Base-by-base conservation (phyloP, 2,113 vertebrate species). In the Podilymbus podiceps region DNA sequence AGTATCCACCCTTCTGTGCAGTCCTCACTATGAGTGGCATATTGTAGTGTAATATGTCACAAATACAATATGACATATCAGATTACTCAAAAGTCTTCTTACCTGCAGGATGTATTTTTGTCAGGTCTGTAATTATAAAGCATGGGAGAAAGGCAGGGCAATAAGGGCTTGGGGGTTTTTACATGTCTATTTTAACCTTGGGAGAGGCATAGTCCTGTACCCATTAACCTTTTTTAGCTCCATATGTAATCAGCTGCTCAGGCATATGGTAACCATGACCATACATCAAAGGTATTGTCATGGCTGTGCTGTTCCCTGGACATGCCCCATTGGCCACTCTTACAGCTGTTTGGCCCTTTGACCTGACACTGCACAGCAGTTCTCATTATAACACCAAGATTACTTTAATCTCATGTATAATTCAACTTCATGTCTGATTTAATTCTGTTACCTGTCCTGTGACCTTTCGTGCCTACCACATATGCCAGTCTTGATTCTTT, bases 401-500 rank as follows among this genome's bases (percentile, higher is more conserved):
- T 82, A 27, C 16, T 68, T 67, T 85, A 93, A 88, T 64, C 75
- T 93, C 58, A 42, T 86, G 27, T 35, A 90, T 80, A 88, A 85
- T 91, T 91, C 66, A 83, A 18, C 59, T 47, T 69, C 33, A 15
- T 0, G 13, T 83, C 85, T 69, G 56, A 71, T 83, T 85, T 56
- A 15, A 79, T 89, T 85, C 69, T 44, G 38, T 90, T 0, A 0
- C 40, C 67, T 85, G 24, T 89, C 78, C 75, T 76, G 46, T 88
- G 88, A 74, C 63, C 63, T 95, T 81, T 90, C 4, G 1, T 66
- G 62, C n/a, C 67, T 68, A 53, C 64, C 28, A 67, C 12, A 47
- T 50, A 23, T 93, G 76, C 64, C 64, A 50, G 56, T 25, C 60
- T 92, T 59, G 52, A 77, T 96, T 93, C 91, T 87, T 96, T 62